Conservation (phyloP, 2,888 invertebrate species). For the Polyploca ridens region DNA sequence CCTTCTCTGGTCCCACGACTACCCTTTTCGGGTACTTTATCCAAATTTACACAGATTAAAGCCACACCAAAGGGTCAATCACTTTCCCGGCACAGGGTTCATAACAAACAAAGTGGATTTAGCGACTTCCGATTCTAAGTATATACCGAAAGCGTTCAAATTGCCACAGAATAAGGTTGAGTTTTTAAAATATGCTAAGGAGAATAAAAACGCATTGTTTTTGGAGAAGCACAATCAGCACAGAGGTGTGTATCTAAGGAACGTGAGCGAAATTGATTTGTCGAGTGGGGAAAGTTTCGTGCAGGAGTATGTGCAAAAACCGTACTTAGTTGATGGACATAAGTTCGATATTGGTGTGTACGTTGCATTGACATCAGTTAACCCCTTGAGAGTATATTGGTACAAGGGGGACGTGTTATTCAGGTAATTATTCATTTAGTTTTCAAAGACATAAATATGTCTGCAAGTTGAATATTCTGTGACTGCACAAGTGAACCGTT, state of each 20-base stretch:
- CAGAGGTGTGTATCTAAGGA: slow-evolving; percentile 91
- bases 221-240: slow-evolving; percentile 97
- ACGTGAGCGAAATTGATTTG: slow-evolving; percentile 89
- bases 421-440: slow-evolving; percentile 79
- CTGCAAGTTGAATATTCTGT: too few species aligned
- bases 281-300: slow-evolving; percentile 90
- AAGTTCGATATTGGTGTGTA: slow-evolving; percentile 99
- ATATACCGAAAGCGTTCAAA: slow-evolving; percentile 94
- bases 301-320: slow-evolving; percentile 95
- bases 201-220: slow-evolving; percentile 90
- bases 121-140: slow-evolving; percentile 90
- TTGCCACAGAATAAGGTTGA: slow-evolving; percentile 90
- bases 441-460: background rate
- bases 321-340: slow-evolving; percentile 95
- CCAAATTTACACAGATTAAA: slow-evolving; percentile 83
- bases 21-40: slow-evolving; percentile 89
- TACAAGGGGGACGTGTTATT: slow-evolving; percentile 95
- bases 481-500: too few species aligned
- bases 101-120: slow-evolving; percentile 96
- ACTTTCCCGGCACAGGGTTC: slow-evolving; percentile 96
- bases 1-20: slow-evolving; percentile 97
- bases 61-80: slow-evolving; percentile 93
- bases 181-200: slow-evolving; percentile 87
- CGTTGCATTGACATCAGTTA: slow-evolving; percentile 94
- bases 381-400: slow-evolving; percentile 95